Evolutionary conservation across 2,113 vertebrate genomes (phyloP), one percentile per base, ranked within the genome.

Genomic region (Mormyrus iriodes): DNA sequence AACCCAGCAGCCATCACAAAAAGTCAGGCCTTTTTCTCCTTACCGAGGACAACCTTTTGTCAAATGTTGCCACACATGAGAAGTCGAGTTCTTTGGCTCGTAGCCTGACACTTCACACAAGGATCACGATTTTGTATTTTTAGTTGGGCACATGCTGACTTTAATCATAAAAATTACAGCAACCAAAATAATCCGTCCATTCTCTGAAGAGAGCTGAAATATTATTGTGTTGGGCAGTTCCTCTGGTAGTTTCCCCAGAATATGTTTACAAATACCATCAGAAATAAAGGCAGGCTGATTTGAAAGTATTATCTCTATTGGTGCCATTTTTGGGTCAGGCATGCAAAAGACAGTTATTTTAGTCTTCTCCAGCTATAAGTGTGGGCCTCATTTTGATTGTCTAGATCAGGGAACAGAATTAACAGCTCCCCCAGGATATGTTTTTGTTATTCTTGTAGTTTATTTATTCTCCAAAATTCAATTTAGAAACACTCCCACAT

Each of bases 401-500:
- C 21, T 48, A 51, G 24, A 86, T 86, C 4, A 86, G 85, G n/a
- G 46, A 49, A 48, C 42, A 17, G 44, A 85, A 48, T 27, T 85
- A 85, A 27, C 82, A 8, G 19, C 13, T 24, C 82, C 82, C 46
- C 15, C 21, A 85, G 46, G 73, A 79, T 79, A 42, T 79, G 73
- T 79, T 79, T 42, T 69, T 86, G 21, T 87, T 2, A 42, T 46
- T 31, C 52, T 51, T 87, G 52, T 61, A 44, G 31, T 82, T 90
- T 88, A 88, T 83, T 88, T 88, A 83, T 88, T 76, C 48, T 13
- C 49, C 48, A 19, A 79, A 82, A 83, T 39, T 88, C 69, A 65
- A 87, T 83, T 83, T 73, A 48, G 35, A 89, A 87, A 73, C 31
- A 31, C 82, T 89, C 88, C 88, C 44, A 35, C 46, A 86, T 49